Evolutionary conservation across 2,113 vertebrate genomes (phyloP).

Genomic region (Apteryx owenii): DNA sequence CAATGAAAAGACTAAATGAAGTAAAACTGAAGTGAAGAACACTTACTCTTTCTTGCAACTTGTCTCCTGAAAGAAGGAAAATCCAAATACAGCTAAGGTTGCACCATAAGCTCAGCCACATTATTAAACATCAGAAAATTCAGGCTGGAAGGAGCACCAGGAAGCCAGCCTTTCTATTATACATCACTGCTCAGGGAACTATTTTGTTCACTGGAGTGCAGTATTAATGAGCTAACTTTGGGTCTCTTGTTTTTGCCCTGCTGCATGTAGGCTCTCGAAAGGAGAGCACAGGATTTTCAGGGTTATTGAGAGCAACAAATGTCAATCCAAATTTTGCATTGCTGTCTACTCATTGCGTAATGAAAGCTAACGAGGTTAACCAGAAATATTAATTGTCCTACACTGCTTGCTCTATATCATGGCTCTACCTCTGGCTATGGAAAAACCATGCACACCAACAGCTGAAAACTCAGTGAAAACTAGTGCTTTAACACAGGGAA

Average conservation of each 20-base stretch:
- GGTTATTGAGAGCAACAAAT: not conserved
- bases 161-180: slow-evolving; percentile 32
- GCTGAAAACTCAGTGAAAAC: slow-evolving; percentile 35
- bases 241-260: not conserved
- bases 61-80: not conserved
- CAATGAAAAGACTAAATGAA: not conserved
- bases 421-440: not conserved
- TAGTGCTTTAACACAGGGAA: slow-evolving; percentile 15
- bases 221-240: slow-evolving; percentile 39
- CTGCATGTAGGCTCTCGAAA: not conserved
- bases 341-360: not conserved
- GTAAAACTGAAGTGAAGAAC: not conserved
- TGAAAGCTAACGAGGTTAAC: slow-evolving; percentile 16
- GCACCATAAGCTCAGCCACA: not conserved
- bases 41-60: not conserved
- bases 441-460: slow-evolving; percentile 35
- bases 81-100: not conserved
- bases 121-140: slow-evolving; percentile 36
- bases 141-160: slow-evolving; percentile 4
- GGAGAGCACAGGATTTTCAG: not conserved
- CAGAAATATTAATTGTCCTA: slow-evolving; percentile 19
- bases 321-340: not conserved
- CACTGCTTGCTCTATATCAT: not conserved
- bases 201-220: not conserved
- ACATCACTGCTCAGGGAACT: slow-evolving; percentile 30